Conservation (phyloP, 2,113 vertebrate genomes). For the Scopus umbretta region DNA sequence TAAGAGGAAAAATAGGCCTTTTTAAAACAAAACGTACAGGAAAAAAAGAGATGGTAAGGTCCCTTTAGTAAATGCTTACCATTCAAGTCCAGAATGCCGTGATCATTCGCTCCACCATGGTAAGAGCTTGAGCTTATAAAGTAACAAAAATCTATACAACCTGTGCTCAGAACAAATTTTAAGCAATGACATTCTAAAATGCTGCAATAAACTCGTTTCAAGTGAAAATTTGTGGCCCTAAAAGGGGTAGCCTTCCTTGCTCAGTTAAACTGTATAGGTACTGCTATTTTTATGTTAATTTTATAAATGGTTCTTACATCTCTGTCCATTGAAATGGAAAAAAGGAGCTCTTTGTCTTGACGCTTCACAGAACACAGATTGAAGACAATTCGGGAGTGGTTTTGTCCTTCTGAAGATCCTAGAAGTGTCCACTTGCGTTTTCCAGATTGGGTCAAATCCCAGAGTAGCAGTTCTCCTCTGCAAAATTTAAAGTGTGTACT, state of each 20-base stretch:
- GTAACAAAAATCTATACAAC: neutral
- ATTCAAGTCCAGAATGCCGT: neutral
- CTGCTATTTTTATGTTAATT: neutral
- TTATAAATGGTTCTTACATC: constrained; percentile 73
- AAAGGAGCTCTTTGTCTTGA: constrained; percentile 77
- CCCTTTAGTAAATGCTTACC: neutral
- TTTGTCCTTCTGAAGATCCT: constrained; percentile 84
- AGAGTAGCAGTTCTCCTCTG: constrained; percentile 90
- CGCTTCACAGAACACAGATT: constrained; percentile 79
- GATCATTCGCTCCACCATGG: neutral
- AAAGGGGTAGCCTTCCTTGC: neutral
- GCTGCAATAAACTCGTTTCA: neutral
- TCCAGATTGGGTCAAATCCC: constrained; percentile 84
- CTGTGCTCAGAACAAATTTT: neutral
- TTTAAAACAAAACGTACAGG: neutral
- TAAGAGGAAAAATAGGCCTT: neutral
- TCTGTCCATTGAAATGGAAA: constrained; percentile 97
- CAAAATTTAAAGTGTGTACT: neutral
- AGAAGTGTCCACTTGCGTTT: constrained; percentile 87
- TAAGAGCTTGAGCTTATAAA: neutral
- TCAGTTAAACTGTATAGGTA: neutral
- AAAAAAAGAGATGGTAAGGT: neutral
- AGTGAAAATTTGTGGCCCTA: neutral
- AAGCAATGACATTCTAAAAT: neutral
- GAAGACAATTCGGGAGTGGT: constrained; percentile 92